Conservation (phyloP, 2,888 invertebrate genomes). For the Cataglyphis cursor region DNA sequence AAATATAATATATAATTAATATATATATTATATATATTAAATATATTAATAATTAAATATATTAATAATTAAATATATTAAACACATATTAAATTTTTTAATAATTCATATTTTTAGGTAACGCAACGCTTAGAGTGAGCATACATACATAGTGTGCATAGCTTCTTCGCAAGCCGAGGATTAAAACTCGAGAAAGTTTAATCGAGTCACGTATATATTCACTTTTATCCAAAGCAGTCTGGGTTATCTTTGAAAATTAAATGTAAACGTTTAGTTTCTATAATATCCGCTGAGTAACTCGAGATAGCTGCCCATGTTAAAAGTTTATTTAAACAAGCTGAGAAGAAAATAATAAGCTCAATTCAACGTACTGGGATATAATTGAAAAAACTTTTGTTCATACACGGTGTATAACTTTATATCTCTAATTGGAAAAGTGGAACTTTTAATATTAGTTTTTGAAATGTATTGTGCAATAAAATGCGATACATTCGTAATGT, state of each 20-base stretch:
- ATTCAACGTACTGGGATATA: conserved; percentile 9
- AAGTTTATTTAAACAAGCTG: conserved; percentile 46
- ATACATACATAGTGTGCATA: not conserved
- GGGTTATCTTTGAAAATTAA: conserved; percentile 53
- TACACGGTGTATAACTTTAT: conserved; percentile 3
- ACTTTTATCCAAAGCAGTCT: conserved; percentile 46
- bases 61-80: not conserved
- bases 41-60: too few relatives aligned
- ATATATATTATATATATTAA: not conserved
- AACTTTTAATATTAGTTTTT: conserved; percentile 7
- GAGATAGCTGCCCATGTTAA: conserved; percentile 41
- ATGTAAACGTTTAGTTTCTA: conserved; percentile 50
- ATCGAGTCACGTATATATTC: conserved; percentile 53
- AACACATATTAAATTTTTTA: not conserved
- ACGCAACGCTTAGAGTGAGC: conserved; percentile 6
- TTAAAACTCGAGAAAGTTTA: conserved; percentile 49
- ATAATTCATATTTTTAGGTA: conserved; percentile 1
- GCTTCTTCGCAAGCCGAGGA: conserved; percentile 41
- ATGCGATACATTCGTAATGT: not conserved
- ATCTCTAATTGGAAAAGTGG: not conserved
- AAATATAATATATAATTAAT: not conserved
- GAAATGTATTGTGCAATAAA: not conserved
- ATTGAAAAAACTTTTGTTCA: conserved; percentile 40
- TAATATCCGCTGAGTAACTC: conserved; percentile 47
- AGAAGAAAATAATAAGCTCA: conserved; percentile 43